These are phyloP conservation scores for Papilio elwesi DNA, from an alignment of 2,888 invertebrate genomes.

Conservation along the genomic window DNA sequence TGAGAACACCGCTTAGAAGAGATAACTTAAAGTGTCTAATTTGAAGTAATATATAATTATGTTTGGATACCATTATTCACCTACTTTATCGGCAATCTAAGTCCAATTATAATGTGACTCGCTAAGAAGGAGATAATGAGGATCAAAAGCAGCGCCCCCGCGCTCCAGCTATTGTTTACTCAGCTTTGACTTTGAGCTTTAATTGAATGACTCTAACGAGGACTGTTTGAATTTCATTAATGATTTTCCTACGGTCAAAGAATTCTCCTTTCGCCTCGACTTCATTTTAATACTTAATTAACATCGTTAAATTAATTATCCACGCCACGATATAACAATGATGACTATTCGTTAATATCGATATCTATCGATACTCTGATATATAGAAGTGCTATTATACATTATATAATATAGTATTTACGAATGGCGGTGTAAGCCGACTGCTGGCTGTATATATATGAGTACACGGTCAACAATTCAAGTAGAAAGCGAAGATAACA, in stretches of 20 bases:
- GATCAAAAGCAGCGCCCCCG: slow-evolving; percentile 24
- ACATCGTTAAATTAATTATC: neutral
- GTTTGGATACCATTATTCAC: no score
- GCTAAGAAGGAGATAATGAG: slow-evolving; percentile 21
- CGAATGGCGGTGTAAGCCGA: no score
- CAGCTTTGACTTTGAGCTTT: slow-evolving; percentile 33
- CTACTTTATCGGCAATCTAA: neutral
- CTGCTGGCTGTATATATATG: no score
- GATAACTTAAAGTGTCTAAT: no score
- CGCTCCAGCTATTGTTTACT: slow-evolving; percentile 25
- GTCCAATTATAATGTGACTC: neutral
- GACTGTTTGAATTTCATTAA: slow-evolving; percentile 27
- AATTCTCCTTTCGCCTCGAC: neutral
- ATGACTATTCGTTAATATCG: no score
- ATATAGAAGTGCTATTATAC: no score
- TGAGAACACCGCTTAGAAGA: no score
- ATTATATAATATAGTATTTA: no score
- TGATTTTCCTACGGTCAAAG: slow-evolving; percentile 9
- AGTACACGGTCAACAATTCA: no score
- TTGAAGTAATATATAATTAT: no score
- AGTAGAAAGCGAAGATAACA: no score
- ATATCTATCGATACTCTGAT: no score
- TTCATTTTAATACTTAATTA: slow-evolving; percentile 6
- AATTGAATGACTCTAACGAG: slow-evolving; percentile 34
- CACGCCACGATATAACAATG: neutral